phyloP scores from a whole-genome alignment of 2,888 invertebrate species.

The Auanema sp. region DNA sequence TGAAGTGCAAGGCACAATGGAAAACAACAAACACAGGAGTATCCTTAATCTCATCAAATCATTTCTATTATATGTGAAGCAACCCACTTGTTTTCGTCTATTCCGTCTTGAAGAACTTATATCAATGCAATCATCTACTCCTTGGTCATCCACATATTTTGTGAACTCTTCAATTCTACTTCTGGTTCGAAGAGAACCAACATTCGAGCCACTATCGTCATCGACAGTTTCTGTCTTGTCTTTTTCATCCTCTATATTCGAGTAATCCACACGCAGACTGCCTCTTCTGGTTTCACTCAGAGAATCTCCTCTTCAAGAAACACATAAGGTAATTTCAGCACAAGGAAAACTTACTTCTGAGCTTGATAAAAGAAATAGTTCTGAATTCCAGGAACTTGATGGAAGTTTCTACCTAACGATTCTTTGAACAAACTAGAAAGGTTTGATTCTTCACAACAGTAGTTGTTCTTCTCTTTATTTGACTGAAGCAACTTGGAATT shows the following conservation, averaged over 20 bases:
- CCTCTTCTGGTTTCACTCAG: neutral
- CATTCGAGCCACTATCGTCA: neutral
- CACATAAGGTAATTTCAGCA: neutral
- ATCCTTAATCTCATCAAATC: neutral
- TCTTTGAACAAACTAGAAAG: slow-evolving; percentile 29
- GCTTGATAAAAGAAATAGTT: slow-evolving; percentile 27
- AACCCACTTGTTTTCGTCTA: neutral
- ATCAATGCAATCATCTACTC: neutral
- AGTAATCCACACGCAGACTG: too few relatives aligned
- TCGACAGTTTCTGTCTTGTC: slow-evolving; percentile 8
- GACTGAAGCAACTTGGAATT: too few relatives aligned
- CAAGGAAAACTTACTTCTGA: neutral
- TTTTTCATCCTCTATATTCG: neutral
- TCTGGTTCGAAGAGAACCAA: neutral
- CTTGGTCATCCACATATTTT: neutral
- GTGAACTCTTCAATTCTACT: too few relatives aligned
- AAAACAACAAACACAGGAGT: slow-evolving; percentile 42
- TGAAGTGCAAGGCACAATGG: slow-evolving; percentile 31
- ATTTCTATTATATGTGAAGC: too few relatives aligned
- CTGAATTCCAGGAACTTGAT: slow-evolving; percentile 20
- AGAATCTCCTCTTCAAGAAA: neutral
- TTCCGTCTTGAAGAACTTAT: neutral
- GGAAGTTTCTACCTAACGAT: slow-evolving; percentile 24
- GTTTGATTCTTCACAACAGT: slow-evolving; percentile 28
- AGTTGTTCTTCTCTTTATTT: neutral